Base-by-base conservation (phyloP, 1,140 invertebrate species). In the Brachionus sp. region DNA sequence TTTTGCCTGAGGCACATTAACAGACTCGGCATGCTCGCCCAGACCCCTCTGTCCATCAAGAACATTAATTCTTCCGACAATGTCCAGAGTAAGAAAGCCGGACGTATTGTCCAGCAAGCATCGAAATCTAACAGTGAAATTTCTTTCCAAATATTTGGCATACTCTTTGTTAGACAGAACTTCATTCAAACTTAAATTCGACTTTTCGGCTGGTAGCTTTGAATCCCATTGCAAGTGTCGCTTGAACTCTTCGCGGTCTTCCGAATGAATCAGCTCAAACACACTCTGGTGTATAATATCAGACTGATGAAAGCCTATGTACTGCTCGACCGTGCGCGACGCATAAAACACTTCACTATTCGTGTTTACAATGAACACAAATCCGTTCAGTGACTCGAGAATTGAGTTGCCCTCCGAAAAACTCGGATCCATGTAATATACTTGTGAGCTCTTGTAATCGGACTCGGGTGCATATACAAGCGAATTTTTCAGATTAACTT, bases 281-380 rank as follows among this genome's bases (percentile, higher is more conserved):
- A 98, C 95, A 84, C 95, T 96, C 89, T 99, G 97, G 89, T 99
- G 97, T 57, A 99, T 95, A 85, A 99, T 97, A 90, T 99, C 97
- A 83, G 96, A 98, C 96, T 99, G 97, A 92, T 98, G 96, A 92
- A 99, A 99, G 87, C 97, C 97, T 86, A 99, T 92, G 91, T 98
- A 99, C 89, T 95, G 97, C 92, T 99, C 97, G 88, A 99, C 98
- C 89, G 95, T 98, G 91, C 98, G 94, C 53, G 96, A 98, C 50
- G 96, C 96, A 91, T 97, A 99, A 91, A 98, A 98, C 25, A 99
- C 96, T 90, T 99, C 97, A 77, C 96, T 96, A 88, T 98, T 95
- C 90, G 96, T 97, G 77, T 95, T 97, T 77, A 99, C 91, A 87
- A 98, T 97, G 91, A 99, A 93, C 87, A 99, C 92, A 91, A 99